phyloP scores from a whole-genome alignment of 1,140 invertebrate species.

The Drosophila watanabei region DNA sequence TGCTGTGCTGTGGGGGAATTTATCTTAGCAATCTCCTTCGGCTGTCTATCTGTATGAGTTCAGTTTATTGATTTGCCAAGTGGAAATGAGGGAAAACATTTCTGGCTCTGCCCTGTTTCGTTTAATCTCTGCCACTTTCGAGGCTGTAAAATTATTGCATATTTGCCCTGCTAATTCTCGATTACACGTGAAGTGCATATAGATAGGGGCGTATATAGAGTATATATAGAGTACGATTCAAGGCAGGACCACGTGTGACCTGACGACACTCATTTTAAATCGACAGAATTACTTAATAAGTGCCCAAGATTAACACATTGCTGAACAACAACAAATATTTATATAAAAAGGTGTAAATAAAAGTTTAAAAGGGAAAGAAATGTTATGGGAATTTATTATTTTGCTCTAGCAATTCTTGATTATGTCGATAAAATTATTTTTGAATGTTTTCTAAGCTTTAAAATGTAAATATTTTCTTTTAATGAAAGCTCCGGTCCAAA shows the following conservation, averaged over 20 bases:
- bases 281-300: slow-evolving; percentile 21
- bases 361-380: not conserved
- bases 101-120: slow-evolving; percentile 39
- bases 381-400: not conserved
- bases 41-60: slow-evolving; percentile 44
- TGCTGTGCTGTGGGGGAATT: slow-evolving; percentile 47
- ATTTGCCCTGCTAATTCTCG: slow-evolving; percentile 62
- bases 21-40: slow-evolving; percentile 63
- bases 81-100: slow-evolving; percentile 58
- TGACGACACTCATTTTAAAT: slow-evolving; percentile 5
- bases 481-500: too few species aligned
- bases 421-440: not conserved
- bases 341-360: too few species aligned
- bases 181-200: slow-evolving; percentile 54
- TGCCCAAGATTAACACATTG: slow-evolving; percentile 3
- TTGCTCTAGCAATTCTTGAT: not conserved
- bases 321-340: slow-evolving; percentile 5
- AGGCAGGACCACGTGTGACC: slow-evolving; percentile 44
- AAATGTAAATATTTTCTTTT: not conserved
- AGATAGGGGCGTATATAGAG: not conserved
- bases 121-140: slow-evolving; percentile 34
- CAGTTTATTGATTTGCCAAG: slow-evolving; percentile 70
- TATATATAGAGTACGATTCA: slow-evolving; percentile 17
- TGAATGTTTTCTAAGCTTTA: not conserved
- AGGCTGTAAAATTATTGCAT: slow-evolving; percentile 40